Conservation (phyloP, 2,113 vertebrate species). For the Pleuronectes platessa region DNA sequence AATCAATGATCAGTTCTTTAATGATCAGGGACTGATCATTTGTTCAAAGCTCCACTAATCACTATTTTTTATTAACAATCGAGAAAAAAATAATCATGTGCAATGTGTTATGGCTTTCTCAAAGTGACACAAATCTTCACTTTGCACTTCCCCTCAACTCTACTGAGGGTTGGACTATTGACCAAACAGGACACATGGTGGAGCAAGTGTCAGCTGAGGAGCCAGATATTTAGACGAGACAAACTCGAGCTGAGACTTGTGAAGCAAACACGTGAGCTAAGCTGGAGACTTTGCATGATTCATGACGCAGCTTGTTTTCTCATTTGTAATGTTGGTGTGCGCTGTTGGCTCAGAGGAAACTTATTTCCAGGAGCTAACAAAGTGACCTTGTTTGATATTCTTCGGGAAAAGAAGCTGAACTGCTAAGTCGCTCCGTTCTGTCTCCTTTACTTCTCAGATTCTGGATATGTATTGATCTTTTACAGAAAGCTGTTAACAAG, state of each 20-base stretch:
- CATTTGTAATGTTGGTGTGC: background rate
- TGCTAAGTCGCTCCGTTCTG: background rate
- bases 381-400: slow-evolving; percentile 44
- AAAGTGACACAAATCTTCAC: background rate
- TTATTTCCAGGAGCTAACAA: background rate
- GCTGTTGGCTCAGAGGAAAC: background rate
- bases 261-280: background rate
- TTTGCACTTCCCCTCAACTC: background rate
- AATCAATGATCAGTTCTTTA: background rate
- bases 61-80: background rate
- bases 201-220: background rate
- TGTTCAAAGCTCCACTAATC: background rate
- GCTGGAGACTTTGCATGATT: background rate
- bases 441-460: slow-evolving; percentile 18
- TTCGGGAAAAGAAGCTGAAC: background rate
- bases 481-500: slow-evolving; percentile 22
- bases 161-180: background rate
- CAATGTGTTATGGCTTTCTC: background rate
- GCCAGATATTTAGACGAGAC: background rate
- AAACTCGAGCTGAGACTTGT: background rate
- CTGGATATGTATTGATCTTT: slow-evolving; percentile 31
- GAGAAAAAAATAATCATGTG: too few species aligned
- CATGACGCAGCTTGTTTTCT: background rate
- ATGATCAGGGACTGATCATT: background rate
- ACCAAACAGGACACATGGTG: too few species aligned